Evolutionary conservation across 1,140 invertebrate species (phyloP), one percentile per base, ranked within the genome.

Genomic region (Heliconius hewitsoni): DNA sequence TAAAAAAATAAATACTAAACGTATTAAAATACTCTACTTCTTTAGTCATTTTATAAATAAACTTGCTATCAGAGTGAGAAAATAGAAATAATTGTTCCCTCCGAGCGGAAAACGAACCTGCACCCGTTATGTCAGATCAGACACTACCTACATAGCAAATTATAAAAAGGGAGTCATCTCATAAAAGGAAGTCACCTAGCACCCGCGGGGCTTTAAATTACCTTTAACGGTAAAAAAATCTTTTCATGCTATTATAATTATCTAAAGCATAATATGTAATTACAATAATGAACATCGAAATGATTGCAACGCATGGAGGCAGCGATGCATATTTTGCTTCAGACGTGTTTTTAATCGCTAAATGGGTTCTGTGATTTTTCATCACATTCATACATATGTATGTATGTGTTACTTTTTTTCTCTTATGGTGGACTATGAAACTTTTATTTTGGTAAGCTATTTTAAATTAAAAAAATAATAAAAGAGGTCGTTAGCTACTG

Each of bases 241-340:
- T 16, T 66, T 66, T 30, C 27, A 27, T 66, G 16, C 60, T 30
- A 30, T 66, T 66, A 66, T 66, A 66, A 66, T 66, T 66, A 66
- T 30, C 60, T 66, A 66, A 27, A 66, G 60, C 60, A 66, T 66
- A 52, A 52, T 46, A 66, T 66, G 60, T 66, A 66, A 66, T 66
- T 66, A 66, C 27, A 30, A 83, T 88, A 90, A 87, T 87, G 86
- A 89, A 89, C 87, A 89, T 89, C 85, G 87, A 88, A 85, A 85
- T 88, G 86, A 90, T 89, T 89, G 85, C 84, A 89, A 89, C 85
- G 50, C 18, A 6, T 6, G 88, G 60, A 89, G 81, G 78, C 83
- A 82, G 76, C 82, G 83, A 80, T 83, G 83, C 84, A 72, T 81
- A 81, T 76, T 73, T 81, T 80, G 81, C 80, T 81, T 75, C 81